Evolutionary conservation across 2,797 vertebrate species (phyloP).

Genomic region (Neosilurus hyrtlii): DNA sequence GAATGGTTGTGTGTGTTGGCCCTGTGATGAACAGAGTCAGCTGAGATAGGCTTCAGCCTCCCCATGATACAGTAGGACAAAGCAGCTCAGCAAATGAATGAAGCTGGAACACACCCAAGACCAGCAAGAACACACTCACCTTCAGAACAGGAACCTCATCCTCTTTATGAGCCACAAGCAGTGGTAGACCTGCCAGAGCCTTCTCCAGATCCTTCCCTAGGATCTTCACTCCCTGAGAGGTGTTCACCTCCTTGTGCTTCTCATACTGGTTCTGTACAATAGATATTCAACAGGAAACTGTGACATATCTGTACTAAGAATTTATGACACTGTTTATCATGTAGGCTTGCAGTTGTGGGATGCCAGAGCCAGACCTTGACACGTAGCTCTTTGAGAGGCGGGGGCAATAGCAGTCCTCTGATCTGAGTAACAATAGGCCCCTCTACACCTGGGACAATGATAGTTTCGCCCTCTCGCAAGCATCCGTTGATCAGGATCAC

Average conservation of each 20-base stretch:
- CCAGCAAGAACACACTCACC: constrained; percentile 67
- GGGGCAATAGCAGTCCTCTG: constrained; percentile 89
- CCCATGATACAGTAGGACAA: too few species aligned
- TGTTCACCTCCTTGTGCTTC: constrained; percentile 94
- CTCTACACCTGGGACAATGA: constrained; percentile 95
- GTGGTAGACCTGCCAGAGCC: constrained; percentile 87
- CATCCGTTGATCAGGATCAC: constrained; percentile 93
- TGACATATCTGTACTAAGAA: neutral
- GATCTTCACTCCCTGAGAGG: constrained; percentile 95
- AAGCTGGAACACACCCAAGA: too few species aligned
- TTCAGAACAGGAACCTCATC: constrained; percentile 91
- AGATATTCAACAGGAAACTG: neutral
- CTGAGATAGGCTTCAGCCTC: too few species aligned
- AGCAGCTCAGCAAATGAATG: too few species aligned
- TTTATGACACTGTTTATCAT: neutral
- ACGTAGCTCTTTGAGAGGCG: constrained; percentile 92
- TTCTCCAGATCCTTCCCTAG: constrained; percentile 97
- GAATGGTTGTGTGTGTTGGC: too few species aligned
- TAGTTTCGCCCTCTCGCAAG: constrained; percentile 89
- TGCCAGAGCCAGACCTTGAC: constrained; percentile 80
- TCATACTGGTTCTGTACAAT: constrained; percentile 86
- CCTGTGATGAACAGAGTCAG: too few species aligned
- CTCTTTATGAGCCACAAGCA: constrained; percentile 89
- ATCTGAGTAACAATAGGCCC: constrained; percentile 98
- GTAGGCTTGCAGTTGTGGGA: too few species aligned